Evolutionary conservation across 2,797 vertebrate genomes (phyloP), one percentile per base, ranked within the genome.

Genomic region (Enteromius treurensis): DNA sequence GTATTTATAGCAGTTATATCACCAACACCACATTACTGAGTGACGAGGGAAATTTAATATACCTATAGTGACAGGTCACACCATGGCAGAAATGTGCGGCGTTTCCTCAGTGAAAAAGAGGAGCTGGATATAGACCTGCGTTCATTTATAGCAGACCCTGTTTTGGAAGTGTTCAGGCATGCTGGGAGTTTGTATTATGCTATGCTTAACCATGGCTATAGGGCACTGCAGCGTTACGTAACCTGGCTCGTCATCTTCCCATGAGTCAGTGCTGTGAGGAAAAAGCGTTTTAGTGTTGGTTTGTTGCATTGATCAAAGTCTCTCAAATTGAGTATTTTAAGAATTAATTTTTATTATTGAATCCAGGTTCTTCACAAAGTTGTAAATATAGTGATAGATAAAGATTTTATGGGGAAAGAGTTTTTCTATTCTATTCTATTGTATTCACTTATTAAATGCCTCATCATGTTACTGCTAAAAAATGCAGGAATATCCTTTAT

Each of bases 151-250:
- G 60, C 49, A 49, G 6, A 9, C 29, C 34, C 81, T 69, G 77
- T 80, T 80, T 64, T 42, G 58, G 71, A 77, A 71, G 77, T 62
- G 55, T 80, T 85, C 55, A 77, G 58, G 64, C 77, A 82, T 81
- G 71, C 7, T 26, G 11, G 65, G 45, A 53, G 29, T 83, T 73
- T 49, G 26, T 64, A 49, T 67, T 58, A 51, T 77, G 71, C 69
- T 65, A 62, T 53, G 14, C 76, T 82, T 77, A 60, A 80, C 77
- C 58, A 7, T 84, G 32, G 14, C 60, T 45, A 51, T 62, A 73
- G 65, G 78, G 49, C 70, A 67, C 79, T 76, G 51, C 26, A n/a
- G 68, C 5, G 1, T 71, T 77, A 82, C n/a, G 1, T 62, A 68
- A 86, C 62, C 26, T 8, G 51, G 68, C 69, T 45, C 69, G 29